Percentiles rank a stretch among this genome's conserved stretches.
These are phyloP conservation scores for Pachliopta kotzebuea DNA, from an alignment of 2,888 invertebrate species.

Conservation along the genomic window DNA sequence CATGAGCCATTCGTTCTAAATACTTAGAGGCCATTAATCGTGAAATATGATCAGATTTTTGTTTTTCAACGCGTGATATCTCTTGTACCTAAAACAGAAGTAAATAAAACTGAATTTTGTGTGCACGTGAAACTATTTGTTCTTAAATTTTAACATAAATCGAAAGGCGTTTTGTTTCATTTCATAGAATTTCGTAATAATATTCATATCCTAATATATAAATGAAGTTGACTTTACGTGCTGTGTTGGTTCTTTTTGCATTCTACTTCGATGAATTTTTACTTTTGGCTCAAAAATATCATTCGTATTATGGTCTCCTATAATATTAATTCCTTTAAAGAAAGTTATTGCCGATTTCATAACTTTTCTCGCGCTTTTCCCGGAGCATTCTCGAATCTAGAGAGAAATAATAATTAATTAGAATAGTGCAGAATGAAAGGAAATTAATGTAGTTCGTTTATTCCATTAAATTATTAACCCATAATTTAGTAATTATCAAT, in stretches of 20 bases:
- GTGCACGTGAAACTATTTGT: too few relatives aligned
- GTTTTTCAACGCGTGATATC: slow-evolving; percentile 64
- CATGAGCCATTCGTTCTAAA: slow-evolving; percentile 73
- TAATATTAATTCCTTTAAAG: slow-evolving; percentile 44
- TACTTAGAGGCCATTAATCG: slow-evolving; percentile 73
- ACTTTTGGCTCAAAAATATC: slow-evolving; percentile 33
- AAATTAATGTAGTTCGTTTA: too few relatives aligned
- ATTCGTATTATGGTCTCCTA: slow-evolving; percentile 40
- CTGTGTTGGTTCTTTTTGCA: slow-evolving; percentile 50
- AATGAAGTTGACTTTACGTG: slow-evolving; percentile 42
- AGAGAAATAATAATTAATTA: neutral
- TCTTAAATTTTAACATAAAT: too few relatives aligned
- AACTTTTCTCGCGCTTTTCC: slow-evolving; percentile 53
- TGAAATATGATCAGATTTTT: slow-evolving; percentile 59
- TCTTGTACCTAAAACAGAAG: slow-evolving; percentile 55
- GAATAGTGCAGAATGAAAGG: too few relatives aligned
- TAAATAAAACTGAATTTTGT: neutral
- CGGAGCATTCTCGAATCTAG: slow-evolving; percentile 64
- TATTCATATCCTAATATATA: neutral
- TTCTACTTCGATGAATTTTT: slow-evolving; percentile 43
- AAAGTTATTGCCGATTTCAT: slow-evolving; percentile 45
- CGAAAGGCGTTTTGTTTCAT: too few relatives aligned
- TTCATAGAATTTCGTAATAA: neutral
- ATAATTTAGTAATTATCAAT: too few relatives aligned
- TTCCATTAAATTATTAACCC: too few relatives aligned